Conservation (phyloP, 2,888 invertebrate genomes). For the Neoitamus cyanurus region DNA sequence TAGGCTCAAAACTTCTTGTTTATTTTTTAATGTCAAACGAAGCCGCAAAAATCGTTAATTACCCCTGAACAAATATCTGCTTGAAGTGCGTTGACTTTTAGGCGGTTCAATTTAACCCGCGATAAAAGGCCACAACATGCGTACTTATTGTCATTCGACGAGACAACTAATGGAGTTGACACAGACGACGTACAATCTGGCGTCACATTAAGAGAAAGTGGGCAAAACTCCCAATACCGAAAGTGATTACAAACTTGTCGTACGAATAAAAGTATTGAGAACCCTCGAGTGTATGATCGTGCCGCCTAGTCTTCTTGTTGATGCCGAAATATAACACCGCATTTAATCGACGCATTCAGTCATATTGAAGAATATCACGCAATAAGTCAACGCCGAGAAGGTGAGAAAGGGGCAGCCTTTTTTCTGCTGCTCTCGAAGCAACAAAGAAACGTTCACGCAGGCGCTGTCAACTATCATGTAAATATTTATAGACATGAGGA, state of each 20-base stretch:
- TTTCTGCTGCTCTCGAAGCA: neutral
- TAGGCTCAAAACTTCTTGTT: constrained; percentile 5
- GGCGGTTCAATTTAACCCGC: neutral
- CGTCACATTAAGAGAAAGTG: neutral
- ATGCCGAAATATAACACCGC: neutral
- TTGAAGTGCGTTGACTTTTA: neutral
- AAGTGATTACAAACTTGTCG: neutral
- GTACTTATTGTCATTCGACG: neutral
- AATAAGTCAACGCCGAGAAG: constrained; percentile 30
- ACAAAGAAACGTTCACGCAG: constrained; percentile 12
- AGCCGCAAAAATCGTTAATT: neutral
- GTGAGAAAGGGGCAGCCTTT: constrained; percentile 40
- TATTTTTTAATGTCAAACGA: constrained; percentile 12
- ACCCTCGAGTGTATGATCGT: neutral
- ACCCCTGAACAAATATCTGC: neutral
- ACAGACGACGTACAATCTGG: neutral
- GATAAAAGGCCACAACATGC: neutral
- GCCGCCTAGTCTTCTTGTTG: neutral
- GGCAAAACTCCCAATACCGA: neutral
- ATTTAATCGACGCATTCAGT: constrained; percentile 32
- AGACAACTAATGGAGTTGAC: neutral
- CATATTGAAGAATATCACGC: constrained; percentile 15
- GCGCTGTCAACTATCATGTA: constrained; percentile 34
- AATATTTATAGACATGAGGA: constrained; percentile 43
- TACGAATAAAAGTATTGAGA: neutral